Conservation (phyloP, 2,888 invertebrate genomes). For the Scaeva pyrastri region DNA sequence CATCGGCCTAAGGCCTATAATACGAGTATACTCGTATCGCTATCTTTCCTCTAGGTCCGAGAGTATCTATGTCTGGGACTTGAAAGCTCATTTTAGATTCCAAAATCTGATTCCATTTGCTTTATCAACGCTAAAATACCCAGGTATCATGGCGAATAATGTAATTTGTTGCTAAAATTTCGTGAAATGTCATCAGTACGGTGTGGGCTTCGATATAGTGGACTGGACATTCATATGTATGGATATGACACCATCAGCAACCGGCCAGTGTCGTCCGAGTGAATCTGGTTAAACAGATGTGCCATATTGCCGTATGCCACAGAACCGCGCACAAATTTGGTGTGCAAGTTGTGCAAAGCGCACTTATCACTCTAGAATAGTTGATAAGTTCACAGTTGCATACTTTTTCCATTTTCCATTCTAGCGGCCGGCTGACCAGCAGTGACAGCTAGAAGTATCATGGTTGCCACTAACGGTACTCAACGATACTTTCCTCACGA, state of each 20-base stretch:
- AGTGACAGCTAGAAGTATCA: neutral
- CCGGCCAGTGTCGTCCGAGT: neutral
- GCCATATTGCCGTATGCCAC: slow-evolving; percentile 58
- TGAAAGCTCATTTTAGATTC: slow-evolving; percentile 64
- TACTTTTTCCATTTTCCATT: slow-evolving; percentile 45
- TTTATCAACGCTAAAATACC: slow-evolving; percentile 63
- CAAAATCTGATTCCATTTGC: slow-evolving; percentile 74
- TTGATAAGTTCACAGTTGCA: slow-evolving; percentile 33
- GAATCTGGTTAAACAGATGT: slow-evolving; percentile 49
- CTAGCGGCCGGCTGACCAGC: neutral
- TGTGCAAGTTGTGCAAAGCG: slow-evolving; percentile 45
- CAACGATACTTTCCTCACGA: too few species aligned
- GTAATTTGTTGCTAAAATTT: slow-evolving; percentile 75
- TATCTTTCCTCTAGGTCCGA: slow-evolving; percentile 1
- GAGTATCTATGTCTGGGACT: neutral
- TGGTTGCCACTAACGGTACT: neutral
- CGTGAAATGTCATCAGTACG: slow-evolving; percentile 62
- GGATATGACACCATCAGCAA: slow-evolving; percentile 11
- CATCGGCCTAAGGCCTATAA: slow-evolving; percentile 9
- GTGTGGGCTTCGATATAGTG: slow-evolving; percentile 7
- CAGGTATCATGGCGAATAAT: slow-evolving; percentile 73
- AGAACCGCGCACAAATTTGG: slow-evolving; percentile 63
- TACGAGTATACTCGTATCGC: neutral
- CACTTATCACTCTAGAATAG: slow-evolving; percentile 46
- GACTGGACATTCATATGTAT: too few species aligned